Base-by-base conservation (phyloP, 2,888 invertebrate species). In the Sinelater perroti region DNA sequence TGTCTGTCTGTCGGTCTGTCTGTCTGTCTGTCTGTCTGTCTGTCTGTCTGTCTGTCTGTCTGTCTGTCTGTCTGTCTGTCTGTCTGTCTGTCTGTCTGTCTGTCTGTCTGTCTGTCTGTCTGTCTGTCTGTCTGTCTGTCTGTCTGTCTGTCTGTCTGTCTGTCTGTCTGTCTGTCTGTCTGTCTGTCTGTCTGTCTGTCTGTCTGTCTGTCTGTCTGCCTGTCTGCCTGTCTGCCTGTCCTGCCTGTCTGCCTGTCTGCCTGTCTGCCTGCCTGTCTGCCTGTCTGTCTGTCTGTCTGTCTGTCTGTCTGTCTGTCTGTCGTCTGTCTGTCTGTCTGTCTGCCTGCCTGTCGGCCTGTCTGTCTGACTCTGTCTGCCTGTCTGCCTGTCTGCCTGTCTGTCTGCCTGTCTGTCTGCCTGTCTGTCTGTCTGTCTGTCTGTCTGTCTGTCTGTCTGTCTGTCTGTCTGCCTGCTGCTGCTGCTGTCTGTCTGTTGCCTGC, bases 61-160 rank as follows among this genome's bases (percentile, higher is more conserved):
- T 40, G 40, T 17, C 40, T 40, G 40, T n/a, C 40, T 40, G 40
- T 17, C 40, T 40, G 21, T 10, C 20, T 40, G 40, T 17, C 40
- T 40, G 40, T n/a, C 21, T 40, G 40, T 17, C 40, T 40, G 60
- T 63, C 64, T 65, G 65, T 62, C 68, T 63, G 60, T 61, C 65
- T 40, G 40, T 17, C 21, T 40, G 21, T 64, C 54, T 56, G 63
- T 60, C 67, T 63, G 62, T 64, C 65, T 45, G 24, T 13, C 24
- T 26, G 45, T 14, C 28, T 45, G 45, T 13, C 45, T 26, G 45
- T 14, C 45, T 26, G 45, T 13, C 45, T 26, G 45, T 14, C 45
- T 26, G 45, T 13, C 45, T 45, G 45, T 14, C 28, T 45, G 45
- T 13, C 28, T 45, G 45, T 14, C 45, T 45, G 45, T 13, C 45